These are phyloP conservation scores for Arion vulgaris DNA, from an alignment of 1,140 invertebrate species.

Conservation along the genomic window DNA sequence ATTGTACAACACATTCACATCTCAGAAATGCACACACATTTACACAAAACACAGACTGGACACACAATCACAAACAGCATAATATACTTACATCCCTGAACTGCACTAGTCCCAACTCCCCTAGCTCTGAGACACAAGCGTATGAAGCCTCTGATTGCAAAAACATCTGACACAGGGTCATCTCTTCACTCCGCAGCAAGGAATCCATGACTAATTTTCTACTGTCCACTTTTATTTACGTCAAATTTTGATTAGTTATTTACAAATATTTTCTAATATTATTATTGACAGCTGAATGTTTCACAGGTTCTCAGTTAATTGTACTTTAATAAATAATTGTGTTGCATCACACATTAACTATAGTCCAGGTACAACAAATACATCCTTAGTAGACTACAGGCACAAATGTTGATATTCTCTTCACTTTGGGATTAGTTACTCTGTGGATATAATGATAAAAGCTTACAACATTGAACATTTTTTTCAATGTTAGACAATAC, in stretches of 20 bases:
- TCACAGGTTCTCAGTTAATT: background rate
- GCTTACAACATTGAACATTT: no score
- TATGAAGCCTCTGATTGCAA: slow-evolving; percentile 74
- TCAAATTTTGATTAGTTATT: background rate
- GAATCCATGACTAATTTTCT: slow-evolving; percentile 68
- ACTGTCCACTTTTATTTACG: background rate
- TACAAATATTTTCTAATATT: background rate
- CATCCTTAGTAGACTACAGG: no score
- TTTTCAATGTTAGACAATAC: no score
- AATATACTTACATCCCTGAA: slow-evolving; percentile 22
- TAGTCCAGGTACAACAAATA: no score
- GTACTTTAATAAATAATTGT: background rate
- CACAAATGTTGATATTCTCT: no score
- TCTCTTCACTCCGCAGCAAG: slow-evolving; percentile 74
- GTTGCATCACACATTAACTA: no score
- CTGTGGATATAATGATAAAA: no score
- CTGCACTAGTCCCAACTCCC: slow-evolving; percentile 73
- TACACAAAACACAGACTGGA: background rate
- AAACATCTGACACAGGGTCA: slow-evolving; percentile 75
- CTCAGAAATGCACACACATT: no score
- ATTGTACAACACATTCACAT: no score
- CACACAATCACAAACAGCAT: background rate
- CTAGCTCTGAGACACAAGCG: slow-evolving; percentile 73
- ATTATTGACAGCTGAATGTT: background rate
- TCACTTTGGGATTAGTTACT: no score